These are phyloP conservation scores for Lepus americanus DNA, from an alignment of 2,113 vertebrate species.

Conservation along the genomic window DNA sequence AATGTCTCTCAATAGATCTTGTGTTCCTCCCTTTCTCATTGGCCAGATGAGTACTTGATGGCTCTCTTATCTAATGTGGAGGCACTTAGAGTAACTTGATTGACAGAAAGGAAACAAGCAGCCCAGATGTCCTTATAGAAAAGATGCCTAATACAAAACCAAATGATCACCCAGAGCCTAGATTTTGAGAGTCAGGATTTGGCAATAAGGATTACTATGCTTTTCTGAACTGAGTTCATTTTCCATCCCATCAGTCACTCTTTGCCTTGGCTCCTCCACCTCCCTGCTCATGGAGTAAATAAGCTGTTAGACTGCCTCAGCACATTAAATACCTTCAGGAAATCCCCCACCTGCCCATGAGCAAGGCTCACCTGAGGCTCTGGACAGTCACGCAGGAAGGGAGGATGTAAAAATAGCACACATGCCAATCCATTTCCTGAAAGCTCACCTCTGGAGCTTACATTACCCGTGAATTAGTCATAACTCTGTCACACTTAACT, in stretches of 20 bases:
- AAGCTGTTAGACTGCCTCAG: background rate
- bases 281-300: slow-evolving; percentile 48
- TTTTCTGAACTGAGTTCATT: background rate
- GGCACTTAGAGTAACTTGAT: background rate
- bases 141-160: background rate
- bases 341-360: slow-evolving; percentile 58
- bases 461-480: slow-evolving; percentile 67
- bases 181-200: background rate
- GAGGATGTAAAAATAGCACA: slow-evolving; percentile 81
- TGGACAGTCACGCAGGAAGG: slow-evolving; percentile 69
- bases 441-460: slow-evolving; percentile 67
- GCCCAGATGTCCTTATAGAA: background rate
- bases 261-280: slow-evolving; percentile 32
- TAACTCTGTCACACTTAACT: slow-evolving; percentile 51
- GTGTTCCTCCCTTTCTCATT: background rate
- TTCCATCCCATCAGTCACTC: background rate
- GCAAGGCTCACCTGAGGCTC: slow-evolving; percentile 74
- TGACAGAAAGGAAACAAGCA: background rate
- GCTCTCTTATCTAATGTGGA: background rate
- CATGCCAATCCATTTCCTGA: slow-evolving; percentile 77
- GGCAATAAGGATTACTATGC: background rate
- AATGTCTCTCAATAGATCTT: background rate
- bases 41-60: background rate
- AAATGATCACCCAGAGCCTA: background rate
- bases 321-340: slow-evolving; percentile 7